These are phyloP conservation scores for Ridgeia piscesae DNA, from an alignment of 1,140 invertebrate species.

Conservation along the genomic window DNA sequence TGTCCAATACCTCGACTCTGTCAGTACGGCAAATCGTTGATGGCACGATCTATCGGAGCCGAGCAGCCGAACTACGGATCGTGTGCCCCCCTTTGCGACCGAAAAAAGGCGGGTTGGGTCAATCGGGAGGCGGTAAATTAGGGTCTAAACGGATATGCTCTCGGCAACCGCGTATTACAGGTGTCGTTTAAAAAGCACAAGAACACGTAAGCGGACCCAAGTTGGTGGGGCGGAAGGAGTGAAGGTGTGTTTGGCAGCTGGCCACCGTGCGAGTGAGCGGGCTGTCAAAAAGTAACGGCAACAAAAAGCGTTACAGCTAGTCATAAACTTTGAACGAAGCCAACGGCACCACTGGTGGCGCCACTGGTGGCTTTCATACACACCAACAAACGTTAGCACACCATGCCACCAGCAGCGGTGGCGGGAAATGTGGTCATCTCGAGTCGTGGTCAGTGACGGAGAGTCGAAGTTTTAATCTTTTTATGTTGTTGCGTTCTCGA, in stretches of 20 bases:
- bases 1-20: no score
- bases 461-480: conserved; percentile 3
- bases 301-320: neutral
- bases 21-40: no score
- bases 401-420: neutral
- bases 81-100: conserved; percentile 95
- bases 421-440: neutral
- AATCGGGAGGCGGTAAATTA: conserved; percentile 97
- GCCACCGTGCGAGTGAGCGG: neutral
- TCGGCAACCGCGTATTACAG: conserved; percentile 96
- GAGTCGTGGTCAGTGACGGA: neutral
- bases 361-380: neutral
- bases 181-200: conserved; percentile 78
- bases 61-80: no score
- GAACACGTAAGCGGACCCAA: conserved; percentile 14
- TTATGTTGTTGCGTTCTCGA: conserved; percentile 17
- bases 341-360: neutral
- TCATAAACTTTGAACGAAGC: conserved; percentile 8
- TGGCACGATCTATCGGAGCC: no score
- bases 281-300: neutral
- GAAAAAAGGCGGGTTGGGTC: conserved; percentile 99
- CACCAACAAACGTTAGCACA: neutral
- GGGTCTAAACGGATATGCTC: conserved; percentile 94
- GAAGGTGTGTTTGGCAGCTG: neutral
- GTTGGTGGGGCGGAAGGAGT: neutral